A percentile compares a stretch with the other conserved stretches of the same genome.
phyloP scores from a whole-genome alignment of 2,888 invertebrate species.

The Didymodactylos carnosus region DNA sequence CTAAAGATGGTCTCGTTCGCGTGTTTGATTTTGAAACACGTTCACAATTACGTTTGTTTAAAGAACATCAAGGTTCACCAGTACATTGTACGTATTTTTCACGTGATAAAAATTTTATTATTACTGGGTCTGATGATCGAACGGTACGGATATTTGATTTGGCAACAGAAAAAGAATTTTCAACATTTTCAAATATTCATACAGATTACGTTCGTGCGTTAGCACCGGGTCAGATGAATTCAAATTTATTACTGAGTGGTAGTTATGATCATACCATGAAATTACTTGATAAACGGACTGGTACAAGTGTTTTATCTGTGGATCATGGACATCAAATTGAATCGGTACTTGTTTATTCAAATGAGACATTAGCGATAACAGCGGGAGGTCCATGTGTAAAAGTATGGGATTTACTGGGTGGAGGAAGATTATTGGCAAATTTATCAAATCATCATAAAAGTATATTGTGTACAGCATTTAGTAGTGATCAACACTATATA shows the following conservation, averaged over 20 bases:
- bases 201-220: constrained; percentile 67
- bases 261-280: constrained; percentile 71
- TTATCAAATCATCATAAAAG: constrained; percentile 86
- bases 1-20: constrained; percentile 65
- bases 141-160: constrained; percentile 73
- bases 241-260: constrained; percentile 29
- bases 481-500: constrained; percentile 58
- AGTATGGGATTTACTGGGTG: constrained; percentile 72
- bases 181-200: constrained; percentile 37
- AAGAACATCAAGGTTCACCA: constrained; percentile 23
- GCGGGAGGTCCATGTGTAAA: constrained; percentile 71
- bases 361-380: constrained; percentile 40
- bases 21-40: constrained; percentile 69
- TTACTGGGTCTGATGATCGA: constrained; percentile 64
- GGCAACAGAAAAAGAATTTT: constrained; percentile 52
- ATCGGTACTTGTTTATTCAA: constrained; percentile 34
- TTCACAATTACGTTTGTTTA: constrained; percentile 59
- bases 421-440: constrained; percentile 57
- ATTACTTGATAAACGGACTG: constrained; percentile 60
- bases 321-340: constrained; percentile 77
- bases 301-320: constrained; percentile 44
- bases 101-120: constrained; percentile 6
- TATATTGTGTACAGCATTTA: constrained; percentile 62
- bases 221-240: constrained; percentile 44
- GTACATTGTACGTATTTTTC: constrained; percentile 10